These are phyloP conservation scores for Helicoverpa assulta DNA, from an alignment of 2,888 invertebrate species.

Conservation along the genomic window DNA sequence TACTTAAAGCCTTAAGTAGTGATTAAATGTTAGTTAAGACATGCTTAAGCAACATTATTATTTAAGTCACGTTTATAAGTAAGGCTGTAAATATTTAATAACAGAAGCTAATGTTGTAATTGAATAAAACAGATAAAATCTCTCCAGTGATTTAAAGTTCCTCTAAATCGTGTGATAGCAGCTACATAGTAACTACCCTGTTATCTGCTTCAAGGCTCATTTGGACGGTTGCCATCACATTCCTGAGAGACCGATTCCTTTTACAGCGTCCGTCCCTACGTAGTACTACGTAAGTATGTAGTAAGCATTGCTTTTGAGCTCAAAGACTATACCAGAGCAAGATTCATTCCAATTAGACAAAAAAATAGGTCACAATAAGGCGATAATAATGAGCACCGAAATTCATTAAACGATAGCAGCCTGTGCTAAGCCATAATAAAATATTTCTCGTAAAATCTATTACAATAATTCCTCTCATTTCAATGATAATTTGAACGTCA, in stretches of 20 bases:
- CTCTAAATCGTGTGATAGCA: conserved; percentile 7
- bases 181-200: conserved; percentile 2
- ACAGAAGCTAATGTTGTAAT: no score
- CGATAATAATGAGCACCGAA: neutral
- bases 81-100: no score
- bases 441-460: neutral
- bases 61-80: no score
- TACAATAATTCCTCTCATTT: neutral
- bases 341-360: neutral
- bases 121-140: no score
- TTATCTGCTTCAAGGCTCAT: conserved; percentile 59
- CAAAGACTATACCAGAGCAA: conserved; percentile 11
- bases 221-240: conserved; percentile 71
- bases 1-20: no score
- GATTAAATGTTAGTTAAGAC: no score
- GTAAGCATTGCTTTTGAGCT: conserved; percentile 1
- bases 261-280: conserved; percentile 3
- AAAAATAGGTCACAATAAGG: neutral
- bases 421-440: neutral
- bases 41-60: no score
- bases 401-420: conserved; percentile 9
- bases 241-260: conserved; percentile 52
- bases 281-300: no score
- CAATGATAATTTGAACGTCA: neutral
- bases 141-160: neutral